A percentile compares a stretch with the other conserved stretches of the same genome.
phyloP scores from a whole-genome alignment of 2,888 invertebrate species.

The Luffia ferchaultella region DNA sequence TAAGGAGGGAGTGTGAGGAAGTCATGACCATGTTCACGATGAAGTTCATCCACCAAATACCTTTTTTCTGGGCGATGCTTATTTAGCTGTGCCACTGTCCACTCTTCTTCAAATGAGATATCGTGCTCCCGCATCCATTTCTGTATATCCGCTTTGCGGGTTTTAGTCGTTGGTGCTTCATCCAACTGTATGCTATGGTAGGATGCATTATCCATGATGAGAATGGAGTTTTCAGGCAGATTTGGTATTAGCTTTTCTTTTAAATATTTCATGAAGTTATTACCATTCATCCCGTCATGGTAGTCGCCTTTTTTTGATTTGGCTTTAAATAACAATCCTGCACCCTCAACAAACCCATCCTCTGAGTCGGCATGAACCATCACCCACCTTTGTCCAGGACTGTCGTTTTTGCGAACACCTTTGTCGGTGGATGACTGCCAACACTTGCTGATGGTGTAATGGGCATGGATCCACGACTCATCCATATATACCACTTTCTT shows the following conservation, averaged over 20 bases:
- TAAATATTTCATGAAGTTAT: constrained; percentile 14
- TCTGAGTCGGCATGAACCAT: constrained; percentile 6
- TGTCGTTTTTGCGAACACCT: constrained; percentile 2
- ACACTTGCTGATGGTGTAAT: constrained; percentile 7
- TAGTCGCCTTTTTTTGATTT: not conserved
- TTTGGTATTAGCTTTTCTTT: constrained; percentile 13
- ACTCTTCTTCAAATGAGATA: too few relatives aligned
- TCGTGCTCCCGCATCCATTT: constrained; percentile 11
- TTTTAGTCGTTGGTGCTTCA: constrained; percentile 14
- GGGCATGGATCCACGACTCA: constrained; percentile 10
- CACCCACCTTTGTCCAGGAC: constrained; percentile 3
- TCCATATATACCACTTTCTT: constrained; percentile 11
- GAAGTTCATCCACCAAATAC: constrained; percentile 12
- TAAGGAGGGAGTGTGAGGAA: constrained; percentile 14
- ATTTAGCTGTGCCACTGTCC: too few relatives aligned
- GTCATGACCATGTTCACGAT: constrained; percentile 6
- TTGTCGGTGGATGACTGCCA: constrained; percentile 1
- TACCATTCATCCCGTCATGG: constrained; percentile 11
- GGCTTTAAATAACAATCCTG: not conserved
- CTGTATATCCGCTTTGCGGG: constrained; percentile 12
- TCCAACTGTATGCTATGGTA: constrained; percentile 15
- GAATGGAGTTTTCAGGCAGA: constrained; percentile 13
- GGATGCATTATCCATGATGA: constrained; percentile 17
- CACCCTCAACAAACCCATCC: constrained; percentile 6
- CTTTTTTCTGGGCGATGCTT: too few relatives aligned